Evolutionary conservation across 2,797 vertebrate genomes (phyloP).

Genomic region (Cephalopachus bancanus): DNA sequence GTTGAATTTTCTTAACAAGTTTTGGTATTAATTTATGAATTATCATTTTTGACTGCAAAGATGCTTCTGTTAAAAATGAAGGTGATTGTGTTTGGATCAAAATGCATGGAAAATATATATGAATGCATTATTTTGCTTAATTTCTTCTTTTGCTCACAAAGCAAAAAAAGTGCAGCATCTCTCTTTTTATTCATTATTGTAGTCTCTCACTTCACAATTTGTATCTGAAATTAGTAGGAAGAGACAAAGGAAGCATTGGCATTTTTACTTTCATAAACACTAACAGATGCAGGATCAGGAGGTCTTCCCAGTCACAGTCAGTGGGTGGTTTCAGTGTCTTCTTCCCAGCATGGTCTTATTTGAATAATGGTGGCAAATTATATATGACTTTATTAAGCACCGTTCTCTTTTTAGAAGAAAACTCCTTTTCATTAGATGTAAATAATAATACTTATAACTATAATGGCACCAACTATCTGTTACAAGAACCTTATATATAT

Average conservation of each 20-base stretch:
- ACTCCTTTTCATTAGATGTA: slow-evolving; percentile 56
- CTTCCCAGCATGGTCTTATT: slow-evolving; percentile 47
- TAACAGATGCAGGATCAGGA: slow-evolving; percentile 21
- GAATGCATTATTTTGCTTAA: neutral
- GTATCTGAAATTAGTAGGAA: neutral
- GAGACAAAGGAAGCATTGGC: slow-evolving; percentile 40
- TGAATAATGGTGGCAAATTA: slow-evolving; percentile 63
- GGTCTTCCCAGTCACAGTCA: neutral
- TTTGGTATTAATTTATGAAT: slow-evolving; percentile 1
- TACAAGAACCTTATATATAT: neutral
- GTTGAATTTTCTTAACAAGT: neutral
- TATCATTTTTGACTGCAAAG: neutral
- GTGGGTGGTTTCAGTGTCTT: slow-evolving; percentile 46
- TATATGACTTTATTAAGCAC: slow-evolving; percentile 66
- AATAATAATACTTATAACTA: slow-evolving; percentile 39
- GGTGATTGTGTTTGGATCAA: neutral
- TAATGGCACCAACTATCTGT: slow-evolving; percentile 25
- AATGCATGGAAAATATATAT: neutral
- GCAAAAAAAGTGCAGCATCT: neutral
- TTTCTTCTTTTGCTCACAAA: neutral
- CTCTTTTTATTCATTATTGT: neutral
- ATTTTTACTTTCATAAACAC: slow-evolving; percentile 38
- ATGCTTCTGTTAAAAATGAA: neutral
- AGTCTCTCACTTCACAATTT: neutral
- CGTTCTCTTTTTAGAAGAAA: slow-evolving; percentile 51